These are phyloP conservation scores for Pygocentrus nattereri DNA, from an alignment of 2,797 vertebrate species.

Conservation along the genomic window DNA sequence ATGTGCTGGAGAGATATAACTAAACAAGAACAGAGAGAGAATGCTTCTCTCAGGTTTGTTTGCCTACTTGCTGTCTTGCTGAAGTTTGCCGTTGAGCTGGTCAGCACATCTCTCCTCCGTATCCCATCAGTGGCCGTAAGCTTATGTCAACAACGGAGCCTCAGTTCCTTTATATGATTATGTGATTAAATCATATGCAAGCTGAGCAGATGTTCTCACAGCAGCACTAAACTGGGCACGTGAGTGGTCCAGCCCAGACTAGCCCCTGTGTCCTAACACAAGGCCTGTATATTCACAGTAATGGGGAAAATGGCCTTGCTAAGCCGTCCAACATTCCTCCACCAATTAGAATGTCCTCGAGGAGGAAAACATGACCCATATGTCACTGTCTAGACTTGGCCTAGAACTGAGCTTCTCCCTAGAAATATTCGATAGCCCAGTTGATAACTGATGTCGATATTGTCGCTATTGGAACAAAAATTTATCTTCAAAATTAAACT, in stretches of 20 bases:
- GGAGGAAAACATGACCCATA: not conserved
- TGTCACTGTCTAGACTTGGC: not conserved
- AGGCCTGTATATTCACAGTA: constrained; percentile 4
- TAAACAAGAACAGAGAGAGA: no score
- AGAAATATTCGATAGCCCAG: no score
- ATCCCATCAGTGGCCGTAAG: not conserved
- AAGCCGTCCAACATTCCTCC: not conserved
- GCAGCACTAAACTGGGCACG: constrained; percentile 5
- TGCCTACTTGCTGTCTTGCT: not conserved
- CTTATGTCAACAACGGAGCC: constrained; percentile 16
- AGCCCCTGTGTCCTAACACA: constrained; percentile 52
- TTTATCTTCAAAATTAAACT: no score
- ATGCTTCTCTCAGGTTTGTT: no score
- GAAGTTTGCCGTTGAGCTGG: not conserved
- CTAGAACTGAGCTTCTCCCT: not conserved
- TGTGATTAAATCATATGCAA: constrained; percentile 71
- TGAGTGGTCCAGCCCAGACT: constrained; percentile 43
- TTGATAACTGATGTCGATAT: no score
- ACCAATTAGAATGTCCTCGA: not conserved
- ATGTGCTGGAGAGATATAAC: no score
- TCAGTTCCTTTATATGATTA: constrained; percentile 47
- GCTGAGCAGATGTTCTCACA: constrained; percentile 61
- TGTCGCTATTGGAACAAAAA: no score
- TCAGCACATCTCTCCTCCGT: not conserved
- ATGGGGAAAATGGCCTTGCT: constrained; percentile 5